A percentile compares a stretch with the other conserved stretches of the same genome.
Evolutionary conservation across 2,888 invertebrate genomes (phyloP).

Genomic region (Trissolcus japonicus): DNA sequence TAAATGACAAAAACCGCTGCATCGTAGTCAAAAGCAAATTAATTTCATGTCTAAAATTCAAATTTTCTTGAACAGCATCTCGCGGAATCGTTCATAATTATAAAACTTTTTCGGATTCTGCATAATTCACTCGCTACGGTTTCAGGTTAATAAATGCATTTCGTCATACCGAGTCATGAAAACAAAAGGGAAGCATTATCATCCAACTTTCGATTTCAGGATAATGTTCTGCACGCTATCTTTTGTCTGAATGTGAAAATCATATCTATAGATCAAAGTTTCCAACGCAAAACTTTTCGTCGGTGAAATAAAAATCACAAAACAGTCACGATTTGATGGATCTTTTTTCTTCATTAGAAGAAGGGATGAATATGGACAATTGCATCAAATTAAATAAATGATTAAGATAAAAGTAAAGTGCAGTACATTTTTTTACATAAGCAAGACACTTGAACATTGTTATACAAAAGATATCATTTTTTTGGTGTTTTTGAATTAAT

Average conservation of each 20-base stretch:
- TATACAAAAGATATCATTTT: too few species aligned
- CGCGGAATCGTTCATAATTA: constrained; percentile 14
- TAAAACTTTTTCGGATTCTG: constrained; percentile 32
- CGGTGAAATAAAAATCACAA: background rate
- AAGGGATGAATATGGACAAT: too few species aligned
- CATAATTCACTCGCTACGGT: constrained; percentile 19
- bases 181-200: constrained; percentile 45
- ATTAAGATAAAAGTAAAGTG: too few species aligned
- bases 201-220: constrained; percentile 47
- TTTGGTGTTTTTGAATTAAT: too few species aligned
- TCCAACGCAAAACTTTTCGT: background rate
- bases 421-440: too few species aligned
- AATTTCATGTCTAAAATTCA: constrained; percentile 8
- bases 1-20: background rate
- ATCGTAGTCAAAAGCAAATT: background rate
- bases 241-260: constrained; percentile 19
- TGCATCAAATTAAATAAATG: too few species aligned
- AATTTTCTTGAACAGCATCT: constrained; percentile 9
- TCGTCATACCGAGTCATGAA: constrained; percentile 40
- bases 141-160: constrained; percentile 35
- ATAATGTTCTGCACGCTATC: constrained; percentile 26
- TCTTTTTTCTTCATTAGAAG: background rate
- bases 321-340: background rate
- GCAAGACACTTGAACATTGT: too few species aligned
- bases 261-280: constrained; percentile 27